A percentile compares a stretch with the other conserved stretches of the same genome.
phyloP scores from a whole-genome alignment of 2,888 invertebrate species.

The Hemicrepidius hirtus region DNA sequence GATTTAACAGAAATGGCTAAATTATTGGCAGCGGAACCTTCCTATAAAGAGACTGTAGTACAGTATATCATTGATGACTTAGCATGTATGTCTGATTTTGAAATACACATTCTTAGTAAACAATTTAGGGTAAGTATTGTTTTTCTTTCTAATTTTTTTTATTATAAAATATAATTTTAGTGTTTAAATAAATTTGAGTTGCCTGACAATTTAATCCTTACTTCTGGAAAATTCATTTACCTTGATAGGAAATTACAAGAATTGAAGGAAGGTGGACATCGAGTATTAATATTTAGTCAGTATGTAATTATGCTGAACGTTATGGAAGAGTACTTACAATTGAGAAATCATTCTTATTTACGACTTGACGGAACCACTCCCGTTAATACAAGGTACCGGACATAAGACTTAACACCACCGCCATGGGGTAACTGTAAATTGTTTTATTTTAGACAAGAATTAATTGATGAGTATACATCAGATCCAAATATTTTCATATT shows the following conservation, averaged over 20 bases:
- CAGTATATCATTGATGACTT: conserved; percentile 92
- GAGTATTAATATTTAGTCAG: conserved; percentile 96
- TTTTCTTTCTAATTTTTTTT: not conserved
- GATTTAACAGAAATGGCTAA: conserved; percentile 81
- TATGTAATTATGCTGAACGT: conserved; percentile 97
- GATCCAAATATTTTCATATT: conserved; percentile 90
- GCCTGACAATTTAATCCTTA: conserved; percentile 82
- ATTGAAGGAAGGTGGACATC: conserved; percentile 83
- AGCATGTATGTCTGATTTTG: conserved; percentile 92
- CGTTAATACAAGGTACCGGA: conserved; percentile 85
- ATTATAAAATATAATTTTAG: conserved; percentile 68
- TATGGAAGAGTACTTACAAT: conserved; percentile 89
- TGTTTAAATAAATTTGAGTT: conserved; percentile 78
- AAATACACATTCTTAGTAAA: conserved; percentile 87
- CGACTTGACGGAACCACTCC: conserved; percentile 94
- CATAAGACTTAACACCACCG: too few relatives aligned
- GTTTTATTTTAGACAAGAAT: conserved; percentile 82
- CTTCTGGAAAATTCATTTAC: conserved; percentile 91
- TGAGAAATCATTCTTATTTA: conserved; percentile 83
- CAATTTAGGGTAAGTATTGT: conserved; percentile 76
- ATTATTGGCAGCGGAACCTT: conserved; percentile 78
- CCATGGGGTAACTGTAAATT: too few relatives aligned
- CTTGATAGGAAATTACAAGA: conserved; percentile 86
- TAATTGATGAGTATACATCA: conserved; percentile 92
- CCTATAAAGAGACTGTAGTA: conserved; percentile 84